A percentile compares a stretch with the other conserved stretches of the same genome.
Evolutionary conservation across 2,888 invertebrate genomes (phyloP).

Genomic region (Andrena dorsata): DNA sequence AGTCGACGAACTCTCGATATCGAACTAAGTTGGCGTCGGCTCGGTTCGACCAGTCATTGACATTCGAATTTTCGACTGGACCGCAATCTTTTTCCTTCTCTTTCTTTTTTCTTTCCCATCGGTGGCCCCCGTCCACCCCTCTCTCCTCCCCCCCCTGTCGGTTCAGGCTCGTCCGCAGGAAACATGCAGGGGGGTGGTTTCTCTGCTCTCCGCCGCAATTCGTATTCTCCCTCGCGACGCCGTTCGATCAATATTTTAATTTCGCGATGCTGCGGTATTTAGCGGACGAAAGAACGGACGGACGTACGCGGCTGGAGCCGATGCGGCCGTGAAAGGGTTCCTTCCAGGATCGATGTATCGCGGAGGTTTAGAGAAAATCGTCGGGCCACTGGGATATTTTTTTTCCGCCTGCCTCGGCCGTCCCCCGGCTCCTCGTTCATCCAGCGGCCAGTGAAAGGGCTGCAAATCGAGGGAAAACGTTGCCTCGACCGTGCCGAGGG

Average conservation of each 20-base stretch:
- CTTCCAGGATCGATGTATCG: constrained; percentile 58
- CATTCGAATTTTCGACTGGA: constrained; percentile 65
- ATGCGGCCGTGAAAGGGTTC: constrained; percentile 67
- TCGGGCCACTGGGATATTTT: constrained; percentile 25
- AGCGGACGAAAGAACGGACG: constrained; percentile 78
- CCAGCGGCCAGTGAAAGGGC: constrained; percentile 7
- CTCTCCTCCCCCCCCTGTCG: not conserved
- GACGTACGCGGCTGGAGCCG: constrained; percentile 71
- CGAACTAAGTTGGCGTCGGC: constrained; percentile 54
- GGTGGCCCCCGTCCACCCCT: not conserved
- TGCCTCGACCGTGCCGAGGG: not conserved
- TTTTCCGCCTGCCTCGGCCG: not conserved
- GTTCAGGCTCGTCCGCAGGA: constrained; percentile 51
- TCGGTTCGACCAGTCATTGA: constrained; percentile 65
- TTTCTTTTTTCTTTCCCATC: constrained; percentile 24
- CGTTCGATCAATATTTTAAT: constrained; percentile 85
- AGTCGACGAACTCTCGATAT: constrained; percentile 53
- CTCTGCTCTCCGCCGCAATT: constrained; percentile 79
- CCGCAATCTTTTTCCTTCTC: constrained; percentile 60
- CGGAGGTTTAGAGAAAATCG: constrained; percentile 45
- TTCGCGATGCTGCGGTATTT: constrained; percentile 84
- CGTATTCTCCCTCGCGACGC: constrained; percentile 78
- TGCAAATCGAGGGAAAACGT: constrained; percentile 30
- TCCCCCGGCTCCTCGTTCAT: not conserved
- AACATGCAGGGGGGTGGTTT: constrained; percentile 65